Evolutionary conservation across 1,140 invertebrate genomes (phyloP).

Genomic region (Hyphantria cunea): DNA sequence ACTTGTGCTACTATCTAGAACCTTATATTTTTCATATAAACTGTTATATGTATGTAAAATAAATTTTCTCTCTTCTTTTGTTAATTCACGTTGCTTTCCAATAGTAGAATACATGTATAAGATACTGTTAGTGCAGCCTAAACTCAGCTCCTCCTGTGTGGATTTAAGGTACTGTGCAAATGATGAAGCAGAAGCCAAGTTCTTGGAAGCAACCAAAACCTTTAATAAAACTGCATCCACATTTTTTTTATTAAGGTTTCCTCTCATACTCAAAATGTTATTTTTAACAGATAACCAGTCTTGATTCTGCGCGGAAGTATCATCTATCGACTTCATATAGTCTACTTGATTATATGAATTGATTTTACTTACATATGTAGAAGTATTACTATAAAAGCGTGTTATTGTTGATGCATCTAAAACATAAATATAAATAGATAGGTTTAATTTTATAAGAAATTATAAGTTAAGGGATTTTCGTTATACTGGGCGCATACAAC

Average conservation of each 20-base stretch:
- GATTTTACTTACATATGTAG: background rate
- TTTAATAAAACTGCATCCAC: constrained; percentile 83
- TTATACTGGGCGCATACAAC: no score
- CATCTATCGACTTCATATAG: constrained; percentile 48
- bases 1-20: constrained; percentile 82
- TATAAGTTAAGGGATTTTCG: no score
- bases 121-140: constrained; percentile 81
- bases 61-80: constrained; percentile 78
- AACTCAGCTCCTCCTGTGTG: constrained; percentile 74
- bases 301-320: constrained; percentile 24
- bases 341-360: constrained; percentile 46
- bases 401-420: background rate
- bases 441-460: no score
- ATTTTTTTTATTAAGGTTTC: constrained; percentile 72
- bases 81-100: constrained; percentile 57
- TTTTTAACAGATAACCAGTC: constrained; percentile 65
- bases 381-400: background rate
- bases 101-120: constrained; percentile 79
- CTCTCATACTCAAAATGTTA: constrained; percentile 49
- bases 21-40: constrained; percentile 81
- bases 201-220: constrained; percentile 64
- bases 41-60: constrained; percentile 81
- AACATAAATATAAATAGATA: constrained; percentile 2
- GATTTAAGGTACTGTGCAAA: constrained; percentile 83
- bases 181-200: constrained; percentile 78